Evolutionary conservation across 1,140 invertebrate species (phyloP).

Genomic region (Trigoniulus corallinus): DNA sequence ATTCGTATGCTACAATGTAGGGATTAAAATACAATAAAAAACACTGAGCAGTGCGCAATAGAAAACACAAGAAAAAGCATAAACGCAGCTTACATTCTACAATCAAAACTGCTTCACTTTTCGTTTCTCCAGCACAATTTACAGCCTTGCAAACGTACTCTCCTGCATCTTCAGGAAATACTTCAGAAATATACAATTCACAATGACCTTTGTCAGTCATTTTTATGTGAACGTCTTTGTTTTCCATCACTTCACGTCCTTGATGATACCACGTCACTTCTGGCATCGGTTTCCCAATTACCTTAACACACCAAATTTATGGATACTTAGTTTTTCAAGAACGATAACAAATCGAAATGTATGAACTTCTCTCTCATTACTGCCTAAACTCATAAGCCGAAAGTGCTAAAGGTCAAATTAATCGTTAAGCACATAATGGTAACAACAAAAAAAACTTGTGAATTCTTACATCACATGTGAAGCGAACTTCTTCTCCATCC

Average conservation of each 20-base stretch:
- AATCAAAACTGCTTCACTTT: slow-evolving; percentile 56
- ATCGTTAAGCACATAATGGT: too few relatives aligned
- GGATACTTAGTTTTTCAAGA: not conserved
- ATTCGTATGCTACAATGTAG: slow-evolving; percentile 84
- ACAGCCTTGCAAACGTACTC: slow-evolving; percentile 62
- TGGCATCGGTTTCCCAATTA: slow-evolving; percentile 59
- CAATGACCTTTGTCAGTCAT: slow-evolving; percentile 62
- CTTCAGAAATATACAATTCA: slow-evolving; percentile 70
- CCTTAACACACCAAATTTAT: slow-evolving; percentile 17
- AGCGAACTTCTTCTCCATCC: slow-evolving; percentile 74
- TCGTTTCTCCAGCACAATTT: slow-evolving; percentile 68
- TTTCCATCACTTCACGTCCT: slow-evolving; percentile 47
- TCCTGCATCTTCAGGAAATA: slow-evolving; percentile 85
- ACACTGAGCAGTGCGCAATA: too few relatives aligned
- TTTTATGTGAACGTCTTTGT: slow-evolving; percentile 55
- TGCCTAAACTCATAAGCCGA: too few relatives aligned
- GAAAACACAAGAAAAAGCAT: too few relatives aligned
- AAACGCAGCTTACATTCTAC: slow-evolving; percentile 50
- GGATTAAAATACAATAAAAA: too few relatives aligned
- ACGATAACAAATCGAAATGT: too few relatives aligned
- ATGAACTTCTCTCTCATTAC: too few relatives aligned
- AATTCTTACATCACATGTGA: slow-evolving; percentile 46
- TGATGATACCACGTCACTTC: slow-evolving; percentile 68
- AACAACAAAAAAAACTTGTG: not conserved
- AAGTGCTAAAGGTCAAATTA: too few relatives aligned